Percentiles rank a stretch among this genome's conserved stretches.
Conservation (phyloP, 2,113 vertebrate species). For the Ramphastos sulfuratus region DNA sequence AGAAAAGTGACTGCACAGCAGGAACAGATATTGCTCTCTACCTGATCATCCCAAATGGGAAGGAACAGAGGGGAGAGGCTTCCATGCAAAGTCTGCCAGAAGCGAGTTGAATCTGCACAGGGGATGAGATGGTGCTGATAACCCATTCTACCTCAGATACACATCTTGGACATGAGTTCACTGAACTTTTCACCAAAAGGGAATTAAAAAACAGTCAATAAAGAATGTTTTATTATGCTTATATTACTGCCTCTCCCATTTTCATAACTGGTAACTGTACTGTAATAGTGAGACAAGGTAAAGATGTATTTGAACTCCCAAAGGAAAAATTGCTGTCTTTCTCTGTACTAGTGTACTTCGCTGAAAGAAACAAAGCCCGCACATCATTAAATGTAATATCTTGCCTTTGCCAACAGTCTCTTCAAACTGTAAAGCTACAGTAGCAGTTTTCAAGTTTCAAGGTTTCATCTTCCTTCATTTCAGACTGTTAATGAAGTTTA, state of each 20-base stretch:
- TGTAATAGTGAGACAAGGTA: neutral
- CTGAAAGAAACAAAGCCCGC: neutral
- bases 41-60: neutral
- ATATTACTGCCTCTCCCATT: neutral
- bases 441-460: conserved; percentile 60
- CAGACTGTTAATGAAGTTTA: conserved; percentile 64
- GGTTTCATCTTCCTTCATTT: conserved; percentile 57
- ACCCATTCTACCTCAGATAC: neutral
- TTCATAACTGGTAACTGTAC: neutral
- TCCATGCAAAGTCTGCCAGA: neutral
- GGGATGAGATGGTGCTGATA: neutral
- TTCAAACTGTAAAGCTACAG: conserved; percentile 55
- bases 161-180: neutral
- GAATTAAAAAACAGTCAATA: neutral
- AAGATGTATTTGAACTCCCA: neutral
- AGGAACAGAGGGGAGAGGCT: neutral
- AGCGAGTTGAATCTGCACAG: neutral
- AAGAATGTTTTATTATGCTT: neutral
- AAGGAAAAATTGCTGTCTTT: neutral
- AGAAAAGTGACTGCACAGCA: neutral
- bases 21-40: neutral
- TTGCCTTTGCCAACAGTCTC: neutral
- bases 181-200: neutral
- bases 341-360: neutral
- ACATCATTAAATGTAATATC: neutral